A percentile compares a stretch with the other conserved stretches of the same genome.
These are phyloP conservation scores for Athene noctua DNA, from an alignment of 2,113 vertebrate species.

Conservation along the genomic window DNA sequence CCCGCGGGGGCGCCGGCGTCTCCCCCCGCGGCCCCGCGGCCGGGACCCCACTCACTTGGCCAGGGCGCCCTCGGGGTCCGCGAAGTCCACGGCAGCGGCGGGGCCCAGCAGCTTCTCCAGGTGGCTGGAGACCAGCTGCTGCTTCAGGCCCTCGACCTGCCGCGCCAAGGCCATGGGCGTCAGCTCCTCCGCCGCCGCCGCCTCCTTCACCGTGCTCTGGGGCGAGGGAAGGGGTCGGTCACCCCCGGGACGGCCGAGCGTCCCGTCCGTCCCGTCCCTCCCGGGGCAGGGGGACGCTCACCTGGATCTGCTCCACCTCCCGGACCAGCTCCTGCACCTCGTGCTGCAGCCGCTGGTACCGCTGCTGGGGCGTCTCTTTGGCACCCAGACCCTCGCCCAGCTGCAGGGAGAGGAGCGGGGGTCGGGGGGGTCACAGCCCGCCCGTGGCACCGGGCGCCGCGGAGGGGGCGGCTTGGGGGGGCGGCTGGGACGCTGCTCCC, in stretches of 20 bases:
- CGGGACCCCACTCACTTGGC: constrained; percentile 80
- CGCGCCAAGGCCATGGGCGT: constrained; percentile 84
- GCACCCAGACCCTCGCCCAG: neutral
- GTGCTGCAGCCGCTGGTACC: neutral
- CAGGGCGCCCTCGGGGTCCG: constrained; percentile 89
- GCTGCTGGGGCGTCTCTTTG: neutral
- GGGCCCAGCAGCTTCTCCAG: constrained; percentile 90
- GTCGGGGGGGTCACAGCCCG: no score
- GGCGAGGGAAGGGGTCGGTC: no score
- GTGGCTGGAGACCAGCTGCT: constrained; percentile 89
- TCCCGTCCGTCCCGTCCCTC: no score
- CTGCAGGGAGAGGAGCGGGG: neutral
- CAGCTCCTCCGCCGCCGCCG: neutral
- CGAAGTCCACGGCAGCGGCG: constrained; percentile 86
- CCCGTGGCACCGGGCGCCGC: no score
- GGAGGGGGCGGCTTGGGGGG: no score
- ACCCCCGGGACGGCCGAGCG: neutral
- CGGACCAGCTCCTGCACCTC: neutral
- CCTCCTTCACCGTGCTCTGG: neutral
- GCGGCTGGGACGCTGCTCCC: no score
- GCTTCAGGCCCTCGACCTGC: constrained; percentile 86
- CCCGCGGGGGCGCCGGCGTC: neutral
- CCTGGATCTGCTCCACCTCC: neutral
- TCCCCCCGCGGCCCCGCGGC: neutral
- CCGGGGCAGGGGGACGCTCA: neutral